These are phyloP conservation scores for Phocides pigmalion DNA, from an alignment of 1,140 invertebrate species.

Conservation along the genomic window DNA sequence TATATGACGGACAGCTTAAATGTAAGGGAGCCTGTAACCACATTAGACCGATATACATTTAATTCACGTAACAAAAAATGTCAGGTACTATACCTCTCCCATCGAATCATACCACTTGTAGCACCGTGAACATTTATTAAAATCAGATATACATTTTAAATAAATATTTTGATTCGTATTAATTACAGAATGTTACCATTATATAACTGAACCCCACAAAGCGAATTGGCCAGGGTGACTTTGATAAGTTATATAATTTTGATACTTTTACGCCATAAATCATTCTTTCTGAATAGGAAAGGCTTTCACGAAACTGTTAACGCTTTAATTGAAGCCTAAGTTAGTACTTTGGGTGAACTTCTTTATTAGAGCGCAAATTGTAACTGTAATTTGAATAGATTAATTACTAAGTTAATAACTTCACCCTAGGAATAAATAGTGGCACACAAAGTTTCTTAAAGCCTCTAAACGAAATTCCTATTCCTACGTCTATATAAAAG, in stretches of 20 bases:
- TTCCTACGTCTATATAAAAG: no score
- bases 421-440: background rate
- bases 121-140: no score
- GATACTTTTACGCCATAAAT: conserved; percentile 23
- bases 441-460: no score
- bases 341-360: conserved; percentile 5
- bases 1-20: no score
- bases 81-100: no score
- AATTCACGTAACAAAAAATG: no score
- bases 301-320: conserved; percentile 17
- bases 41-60: no score
- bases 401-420: conserved; percentile 5
- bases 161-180: no score
- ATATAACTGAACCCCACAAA: conserved; percentile 3
- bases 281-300: conserved; percentile 22
- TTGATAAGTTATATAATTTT: conserved; percentile 29
- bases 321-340: conserved; percentile 20
- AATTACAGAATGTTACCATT: background rate
- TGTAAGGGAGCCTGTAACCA: no score
- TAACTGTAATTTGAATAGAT: conserved; percentile 19
- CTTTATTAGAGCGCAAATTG: conserved; percentile 17
- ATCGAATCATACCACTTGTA: no score
- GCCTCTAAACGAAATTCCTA: no score
- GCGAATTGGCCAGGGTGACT: background rate
- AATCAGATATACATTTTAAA: no score